These are phyloP conservation scores for Drosophila jambulina DNA, from an alignment of 1,140 invertebrate genomes.

Conservation along the genomic window DNA sequence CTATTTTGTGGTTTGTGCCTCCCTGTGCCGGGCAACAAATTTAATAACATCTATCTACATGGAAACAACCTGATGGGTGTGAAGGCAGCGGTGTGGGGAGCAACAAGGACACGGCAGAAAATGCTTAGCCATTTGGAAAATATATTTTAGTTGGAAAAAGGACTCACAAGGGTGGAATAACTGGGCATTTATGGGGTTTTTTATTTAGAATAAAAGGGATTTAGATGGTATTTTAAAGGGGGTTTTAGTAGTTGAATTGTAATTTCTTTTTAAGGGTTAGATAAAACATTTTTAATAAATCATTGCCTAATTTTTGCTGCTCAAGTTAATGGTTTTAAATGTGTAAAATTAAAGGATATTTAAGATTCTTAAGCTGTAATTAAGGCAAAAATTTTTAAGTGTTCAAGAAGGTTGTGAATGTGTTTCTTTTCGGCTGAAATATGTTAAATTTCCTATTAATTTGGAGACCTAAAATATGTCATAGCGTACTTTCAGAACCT, in stretches of 20 bases:
- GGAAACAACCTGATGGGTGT: conserved; percentile 21
- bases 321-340: background rate
- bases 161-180: background rate
- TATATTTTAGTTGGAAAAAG: background rate
- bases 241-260: background rate
- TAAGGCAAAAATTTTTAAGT: background rate
- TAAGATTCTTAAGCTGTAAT: background rate
- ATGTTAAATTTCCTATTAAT: background rate
- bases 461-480: background rate
- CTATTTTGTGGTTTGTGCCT: conserved; percentile 27
- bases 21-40: conserved; percentile 33
- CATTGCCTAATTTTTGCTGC: too few relatives aligned
- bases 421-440: background rate
- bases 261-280: too few relatives aligned
- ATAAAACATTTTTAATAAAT: background rate
- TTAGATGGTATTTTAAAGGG: background rate
- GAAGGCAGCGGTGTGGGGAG: background rate
- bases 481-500: background rate
- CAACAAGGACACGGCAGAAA: conserved; percentile 8
- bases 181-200: background rate
- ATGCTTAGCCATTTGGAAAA: conserved; percentile 9
- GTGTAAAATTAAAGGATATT: background rate
- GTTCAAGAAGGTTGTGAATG: background rate
- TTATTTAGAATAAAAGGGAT: background rate
- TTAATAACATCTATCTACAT: conserved; percentile 52